Evolutionary conservation across 2,888 invertebrate species (phyloP).

Genomic region (Endotricha flammealis): DNA sequence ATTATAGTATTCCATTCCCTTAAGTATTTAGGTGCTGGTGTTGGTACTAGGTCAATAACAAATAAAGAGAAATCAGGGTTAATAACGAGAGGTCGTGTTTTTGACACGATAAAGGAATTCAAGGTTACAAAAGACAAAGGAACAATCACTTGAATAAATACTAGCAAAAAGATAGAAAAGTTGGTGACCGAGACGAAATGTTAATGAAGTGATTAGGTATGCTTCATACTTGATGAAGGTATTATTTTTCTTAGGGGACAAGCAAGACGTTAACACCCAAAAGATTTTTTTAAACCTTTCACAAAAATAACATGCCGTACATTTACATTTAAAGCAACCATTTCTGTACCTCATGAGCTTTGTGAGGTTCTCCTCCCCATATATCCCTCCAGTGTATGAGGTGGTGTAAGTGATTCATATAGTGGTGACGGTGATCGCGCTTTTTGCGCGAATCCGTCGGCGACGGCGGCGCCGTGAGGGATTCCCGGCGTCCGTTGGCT

Average conservation of each 20-base stretch:
- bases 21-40: too few species aligned
- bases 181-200: too few species aligned
- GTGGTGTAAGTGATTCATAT: conserved; percentile 67
- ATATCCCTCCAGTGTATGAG: conserved; percentile 72
- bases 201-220: too few species aligned
- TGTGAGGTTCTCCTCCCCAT: conserved; percentile 68
- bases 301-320: too few species aligned
- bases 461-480: conserved; percentile 70
- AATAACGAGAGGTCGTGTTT: conserved; percentile 4
- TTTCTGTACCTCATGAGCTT: conserved; percentile 67
- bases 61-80: conserved; percentile 1
- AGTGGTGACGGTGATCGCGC: conserved; percentile 59
- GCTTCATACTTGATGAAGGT: too few species aligned
- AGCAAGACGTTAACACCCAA: too few species aligned
- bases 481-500: conserved; percentile 49
- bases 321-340: too few species aligned
- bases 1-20: too few species aligned
- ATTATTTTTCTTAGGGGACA: too few species aligned
- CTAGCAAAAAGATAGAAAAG: too few species aligned
- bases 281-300: too few species aligned
- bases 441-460: conserved; percentile 70
- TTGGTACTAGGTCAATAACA: conserved; percentile 5
- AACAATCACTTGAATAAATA: conserved; percentile 15
- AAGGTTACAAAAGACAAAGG: conserved; percentile 20
- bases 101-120: conserved; percentile 11